phyloP scores from a whole-genome alignment of 2,113 vertebrate genomes.

The Nannobrachium achirus region DNA sequence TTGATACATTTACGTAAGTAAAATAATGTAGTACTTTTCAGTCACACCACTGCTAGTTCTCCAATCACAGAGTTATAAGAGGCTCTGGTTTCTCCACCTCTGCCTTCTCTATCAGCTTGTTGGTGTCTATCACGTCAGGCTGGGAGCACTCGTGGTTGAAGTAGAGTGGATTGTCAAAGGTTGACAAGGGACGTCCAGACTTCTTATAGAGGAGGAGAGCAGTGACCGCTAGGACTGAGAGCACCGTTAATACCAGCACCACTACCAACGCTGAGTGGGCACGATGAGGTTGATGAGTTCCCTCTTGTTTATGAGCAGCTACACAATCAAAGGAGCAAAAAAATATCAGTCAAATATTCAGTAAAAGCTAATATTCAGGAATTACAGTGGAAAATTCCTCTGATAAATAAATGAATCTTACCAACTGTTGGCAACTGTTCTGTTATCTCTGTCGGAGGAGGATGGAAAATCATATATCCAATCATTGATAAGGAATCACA shows the following conservation, averaged over 20 bases:
- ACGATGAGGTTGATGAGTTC: constrained; percentile 40
- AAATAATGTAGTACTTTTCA: too few species aligned
- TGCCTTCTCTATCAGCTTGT: constrained; percentile 70
- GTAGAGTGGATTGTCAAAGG: constrained; percentile 73
- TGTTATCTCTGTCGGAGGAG: constrained; percentile 26
- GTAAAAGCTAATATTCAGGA: too few species aligned
- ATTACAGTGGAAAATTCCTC: too few species aligned
- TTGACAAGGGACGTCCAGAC: constrained; percentile 49
- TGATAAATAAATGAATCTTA: constrained; percentile 39
- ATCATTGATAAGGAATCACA: neutral
- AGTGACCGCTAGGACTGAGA: constrained; percentile 23
- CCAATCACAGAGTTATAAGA: constrained; percentile 67
- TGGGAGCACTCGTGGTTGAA: constrained; percentile 57
- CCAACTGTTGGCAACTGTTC: neutral
- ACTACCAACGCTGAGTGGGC: constrained; percentile 61
- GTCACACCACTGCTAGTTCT: too few species aligned
- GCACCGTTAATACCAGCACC: constrained; percentile 48
- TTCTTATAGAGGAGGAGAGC: constrained; percentile 67
- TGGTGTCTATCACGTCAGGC: constrained; percentile 72
- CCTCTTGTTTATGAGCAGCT: constrained; percentile 1
- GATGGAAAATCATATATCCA: neutral
- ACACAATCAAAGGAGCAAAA: neutral
- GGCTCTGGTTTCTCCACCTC: constrained; percentile 63
- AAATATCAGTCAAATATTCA: too few species aligned
- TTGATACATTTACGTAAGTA: too few species aligned